Evolutionary conservation across 2,797 vertebrate genomes (phyloP), one percentile per base, ranked within the genome.

Genomic region (Myripristis jacobus): DNA sequence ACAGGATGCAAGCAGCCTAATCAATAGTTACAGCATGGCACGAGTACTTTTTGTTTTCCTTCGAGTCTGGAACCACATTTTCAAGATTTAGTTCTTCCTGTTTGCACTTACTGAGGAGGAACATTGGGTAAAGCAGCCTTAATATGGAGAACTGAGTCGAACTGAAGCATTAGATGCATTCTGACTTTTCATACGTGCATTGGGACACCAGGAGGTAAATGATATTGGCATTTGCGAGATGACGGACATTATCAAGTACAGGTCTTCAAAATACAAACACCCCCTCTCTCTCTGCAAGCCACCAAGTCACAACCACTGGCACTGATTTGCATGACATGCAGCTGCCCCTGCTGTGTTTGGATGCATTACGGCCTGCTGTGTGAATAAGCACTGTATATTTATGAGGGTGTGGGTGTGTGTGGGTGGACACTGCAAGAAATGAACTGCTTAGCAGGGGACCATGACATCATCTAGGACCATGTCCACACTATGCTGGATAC

Each of bases 231-330:
- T 55, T 41, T 43, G 13, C 8, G n/a, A 15, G 1, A 29, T 41
- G 25, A 7, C 3, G 38, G 29, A 11, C 34, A 36, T 50, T 36
- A 63, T 34, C 19, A 12, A 36, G 25, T 11, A 22, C 16, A 36
- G 25, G 27, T 58, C 50, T 31, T 48, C 34, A 36, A 13, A 4
- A 4, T 12, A 41, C 3, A 41, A 16, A 41, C 4, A 15, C 3
- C 38, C 16, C 13, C 38, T 41, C 12, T 41, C 36, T 54, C 46
- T 36, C 46, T 1, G 4, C 34, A 65, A 56, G 70, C 19, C 10
- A 16, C 19, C 46, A 19, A 65, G 27, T 66, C 63, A 67, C 50
- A 44, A 68, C 15, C 36, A 56, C 9, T 75, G 36, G 51, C 54
- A 18, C 11, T 21, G 34, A 44, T 75, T 48, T 70, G 57, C 41